Evolutionary conservation across 2,113 vertebrate species (phyloP).

Genomic region (Cyanoliseus patagonus): DNA sequence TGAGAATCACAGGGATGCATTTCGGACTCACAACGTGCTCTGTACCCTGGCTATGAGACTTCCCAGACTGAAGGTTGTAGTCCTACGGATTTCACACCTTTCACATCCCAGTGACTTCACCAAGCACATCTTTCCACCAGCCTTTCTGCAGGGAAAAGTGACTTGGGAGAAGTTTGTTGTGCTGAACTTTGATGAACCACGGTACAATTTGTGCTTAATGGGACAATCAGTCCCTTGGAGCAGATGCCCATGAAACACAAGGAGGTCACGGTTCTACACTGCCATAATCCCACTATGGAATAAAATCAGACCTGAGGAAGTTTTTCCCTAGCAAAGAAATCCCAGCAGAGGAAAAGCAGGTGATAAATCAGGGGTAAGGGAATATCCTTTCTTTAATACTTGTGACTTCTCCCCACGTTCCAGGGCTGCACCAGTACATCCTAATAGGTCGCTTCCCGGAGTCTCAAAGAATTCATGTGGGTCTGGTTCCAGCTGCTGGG

Average conservation of each 20-base stretch:
- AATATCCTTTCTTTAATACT: neutral
- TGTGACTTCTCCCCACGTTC: neutral
- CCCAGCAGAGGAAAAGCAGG: neutral
- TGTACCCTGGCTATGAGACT: neutral
- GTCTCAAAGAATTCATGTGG: neutral
- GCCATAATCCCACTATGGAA: neutral
- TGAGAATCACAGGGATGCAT: rapidly evolving
- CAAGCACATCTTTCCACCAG: neutral
- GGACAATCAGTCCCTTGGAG: neutral
- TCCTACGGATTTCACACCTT: neutral
- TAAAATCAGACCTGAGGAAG: neutral
- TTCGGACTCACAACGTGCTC: neutral
- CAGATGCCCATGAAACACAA: neutral
- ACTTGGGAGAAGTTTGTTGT: neutral
- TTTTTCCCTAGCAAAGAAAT: neutral
- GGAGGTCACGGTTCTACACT: neutral
- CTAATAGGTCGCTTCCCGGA: neutral
- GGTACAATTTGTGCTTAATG: neutral
- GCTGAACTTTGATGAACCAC: neutral
- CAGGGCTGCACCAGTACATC: neutral
- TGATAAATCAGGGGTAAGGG: neutral
- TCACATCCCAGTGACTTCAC: neutral
- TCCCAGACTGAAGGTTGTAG: neutral
- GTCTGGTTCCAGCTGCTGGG: conserved; percentile 12
- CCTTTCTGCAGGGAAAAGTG: neutral